phyloP scores from a whole-genome alignment of 2,113 vertebrate genomes.

The Vulpes ferrilata region DNA sequence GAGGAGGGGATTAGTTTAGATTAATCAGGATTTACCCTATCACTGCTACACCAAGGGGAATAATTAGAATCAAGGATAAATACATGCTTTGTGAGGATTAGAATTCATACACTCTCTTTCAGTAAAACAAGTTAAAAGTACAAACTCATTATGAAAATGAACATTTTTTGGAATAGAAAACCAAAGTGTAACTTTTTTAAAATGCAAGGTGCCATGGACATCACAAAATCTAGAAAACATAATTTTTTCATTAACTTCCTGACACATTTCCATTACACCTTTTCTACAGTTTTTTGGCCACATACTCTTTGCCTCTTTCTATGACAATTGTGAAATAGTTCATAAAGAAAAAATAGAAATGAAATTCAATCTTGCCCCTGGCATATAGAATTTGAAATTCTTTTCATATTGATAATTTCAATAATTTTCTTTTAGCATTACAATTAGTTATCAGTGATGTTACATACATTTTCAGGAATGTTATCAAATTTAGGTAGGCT shows the following conservation, averaged over 20 bases:
- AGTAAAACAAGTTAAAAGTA: neutral
- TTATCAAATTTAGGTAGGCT: neutral
- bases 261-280: neutral
- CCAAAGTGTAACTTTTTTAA: neutral
- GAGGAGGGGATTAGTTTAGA: neutral
- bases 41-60: neutral
- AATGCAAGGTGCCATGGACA: neutral
- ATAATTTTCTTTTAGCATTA: slow-evolving; percentile 4
- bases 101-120: neutral
- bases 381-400: neutral
- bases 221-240: neutral
- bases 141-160: neutral
- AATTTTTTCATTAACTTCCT: slow-evolving; percentile 33
- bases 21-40: neutral
- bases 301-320: neutral
- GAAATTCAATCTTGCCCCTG: neutral
- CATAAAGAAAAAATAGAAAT: neutral
- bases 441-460: neutral
- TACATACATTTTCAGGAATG: neutral
- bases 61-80: neutral
- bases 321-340: neutral
- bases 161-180: slow-evolving; percentile 17
- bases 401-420: slow-evolving; percentile 9
- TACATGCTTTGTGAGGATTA: neutral
- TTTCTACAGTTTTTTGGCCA: neutral